Conservation (phyloP, 2,888 invertebrate genomes). For the Smittia sp. region DNA sequence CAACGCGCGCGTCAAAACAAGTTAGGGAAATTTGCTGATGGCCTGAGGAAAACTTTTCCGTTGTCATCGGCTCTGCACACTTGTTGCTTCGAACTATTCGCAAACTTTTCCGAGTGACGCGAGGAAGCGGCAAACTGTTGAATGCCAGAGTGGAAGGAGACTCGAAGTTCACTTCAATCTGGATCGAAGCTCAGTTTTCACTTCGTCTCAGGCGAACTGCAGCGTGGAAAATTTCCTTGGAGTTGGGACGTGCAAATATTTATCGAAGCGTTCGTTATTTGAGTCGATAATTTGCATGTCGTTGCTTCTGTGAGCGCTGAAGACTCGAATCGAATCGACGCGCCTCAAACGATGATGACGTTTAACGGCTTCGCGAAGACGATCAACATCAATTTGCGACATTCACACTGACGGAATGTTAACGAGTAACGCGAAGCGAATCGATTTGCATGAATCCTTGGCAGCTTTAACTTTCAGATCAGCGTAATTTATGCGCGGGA, state of each 20-base stretch:
- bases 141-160: background rate
- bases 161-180: background rate
- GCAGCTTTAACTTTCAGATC: background rate
- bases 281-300: background rate
- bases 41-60: too few relatives aligned
- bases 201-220: too few relatives aligned
- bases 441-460: constrained; percentile 7
- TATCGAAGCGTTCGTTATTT: background rate
- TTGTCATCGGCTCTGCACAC: too few relatives aligned
- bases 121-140: background rate
- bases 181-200: too few relatives aligned
- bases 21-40: background rate
- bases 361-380: background rate
- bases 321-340: background rate
- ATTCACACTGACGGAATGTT: background rate
- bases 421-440: background rate
- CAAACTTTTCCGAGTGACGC: background rate
- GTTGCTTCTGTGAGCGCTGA: background rate
- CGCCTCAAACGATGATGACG: background rate
- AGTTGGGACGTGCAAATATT: constrained; percentile 2
- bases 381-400: background rate
- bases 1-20: too few relatives aligned
- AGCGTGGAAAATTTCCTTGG: background rate
- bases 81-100: constrained; percentile 15
- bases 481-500: background rate